A percentile compares a stretch with the other conserved stretches of the same genome.
Evolutionary conservation across 2,113 vertebrate species (phyloP).

Genomic region (Antigone vipio): DNA sequence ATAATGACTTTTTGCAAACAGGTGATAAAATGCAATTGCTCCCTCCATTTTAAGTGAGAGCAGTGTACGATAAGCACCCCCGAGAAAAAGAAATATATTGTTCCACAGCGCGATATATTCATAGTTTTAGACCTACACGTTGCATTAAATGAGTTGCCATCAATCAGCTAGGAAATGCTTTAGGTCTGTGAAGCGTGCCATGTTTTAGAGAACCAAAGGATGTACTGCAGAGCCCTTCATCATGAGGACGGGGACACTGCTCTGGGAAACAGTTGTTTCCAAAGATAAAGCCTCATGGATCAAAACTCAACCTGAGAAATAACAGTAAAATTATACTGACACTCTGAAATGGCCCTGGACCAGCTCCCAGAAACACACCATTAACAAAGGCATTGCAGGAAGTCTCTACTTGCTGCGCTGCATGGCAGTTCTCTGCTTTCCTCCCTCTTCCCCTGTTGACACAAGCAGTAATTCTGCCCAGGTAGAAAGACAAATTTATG

Average conservation of each 20-base stretch:
- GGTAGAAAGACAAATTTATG: neutral
- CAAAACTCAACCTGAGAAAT: neutral
- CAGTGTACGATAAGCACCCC: fast-evolving
- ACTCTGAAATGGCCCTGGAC: neutral
- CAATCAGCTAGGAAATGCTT: constrained; percentile 21
- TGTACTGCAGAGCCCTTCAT: constrained; percentile 22
- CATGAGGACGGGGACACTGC: neutral
- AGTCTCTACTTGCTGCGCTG: neutral
- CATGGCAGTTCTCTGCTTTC: neutral
- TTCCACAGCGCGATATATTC: neutral
- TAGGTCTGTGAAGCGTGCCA: neutral
- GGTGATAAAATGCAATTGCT: constrained; percentile 34
- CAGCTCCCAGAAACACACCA: constrained; percentile 12
- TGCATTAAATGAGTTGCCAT: constrained; percentile 25
- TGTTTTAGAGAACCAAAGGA: neutral
- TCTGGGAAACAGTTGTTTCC: constrained; percentile 9
- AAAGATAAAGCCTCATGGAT: constrained; percentile 34
- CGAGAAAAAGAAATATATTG: neutral
- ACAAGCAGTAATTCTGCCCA: neutral
- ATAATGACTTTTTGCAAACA: constrained; percentile 47
- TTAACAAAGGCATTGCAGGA: neutral
- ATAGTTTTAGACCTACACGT: neutral
- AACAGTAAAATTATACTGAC: neutral
- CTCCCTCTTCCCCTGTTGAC: neutral
- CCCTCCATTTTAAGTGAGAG: neutral